A percentile compares a stretch with the other conserved stretches of the same genome.
These are phyloP conservation scores for Andrena minutula DNA, from an alignment of 2,888 invertebrate genomes.

Conservation along the genomic window DNA sequence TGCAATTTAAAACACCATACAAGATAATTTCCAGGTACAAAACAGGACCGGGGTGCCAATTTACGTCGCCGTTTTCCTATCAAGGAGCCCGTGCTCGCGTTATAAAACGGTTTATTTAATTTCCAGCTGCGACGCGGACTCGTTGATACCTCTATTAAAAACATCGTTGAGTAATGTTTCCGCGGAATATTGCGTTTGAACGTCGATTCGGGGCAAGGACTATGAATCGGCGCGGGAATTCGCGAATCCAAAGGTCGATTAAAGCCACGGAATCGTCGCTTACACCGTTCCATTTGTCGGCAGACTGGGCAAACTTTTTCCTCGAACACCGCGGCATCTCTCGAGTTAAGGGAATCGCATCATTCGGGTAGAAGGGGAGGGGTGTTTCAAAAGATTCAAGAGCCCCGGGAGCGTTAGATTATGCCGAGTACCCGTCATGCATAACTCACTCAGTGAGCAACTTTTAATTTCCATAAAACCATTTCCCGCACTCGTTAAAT, in stretches of 20 bases:
- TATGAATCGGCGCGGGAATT: neutral
- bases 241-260: conserved; percentile 9
- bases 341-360: neutral
- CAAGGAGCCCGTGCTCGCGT: neutral
- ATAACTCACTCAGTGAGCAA: conserved; percentile 76
- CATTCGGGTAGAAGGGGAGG: neutral
- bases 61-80: neutral
- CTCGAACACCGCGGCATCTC: neutral
- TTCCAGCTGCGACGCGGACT: conserved; percentile 5
- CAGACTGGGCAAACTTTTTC: conserved; percentile 13
- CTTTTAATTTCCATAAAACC: conserved; percentile 81
- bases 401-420: conserved; percentile 43
- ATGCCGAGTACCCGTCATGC: conserved; percentile 47
- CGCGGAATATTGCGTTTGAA: neutral
- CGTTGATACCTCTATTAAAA: conserved; percentile 14
- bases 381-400: conserved; percentile 3
- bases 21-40: conserved; percentile 20
- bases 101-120: conserved; percentile 21
- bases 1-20: conserved; percentile 24
- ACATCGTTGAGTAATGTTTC: neutral
- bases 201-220: neutral
- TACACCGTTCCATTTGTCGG: conserved; percentile 9
- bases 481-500: conserved; percentile 67
- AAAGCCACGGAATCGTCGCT: conserved; percentile 11
- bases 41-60: neutral